Conservation (phyloP, 1,140 invertebrate genomes). For the Drosophila virilis region DNA sequence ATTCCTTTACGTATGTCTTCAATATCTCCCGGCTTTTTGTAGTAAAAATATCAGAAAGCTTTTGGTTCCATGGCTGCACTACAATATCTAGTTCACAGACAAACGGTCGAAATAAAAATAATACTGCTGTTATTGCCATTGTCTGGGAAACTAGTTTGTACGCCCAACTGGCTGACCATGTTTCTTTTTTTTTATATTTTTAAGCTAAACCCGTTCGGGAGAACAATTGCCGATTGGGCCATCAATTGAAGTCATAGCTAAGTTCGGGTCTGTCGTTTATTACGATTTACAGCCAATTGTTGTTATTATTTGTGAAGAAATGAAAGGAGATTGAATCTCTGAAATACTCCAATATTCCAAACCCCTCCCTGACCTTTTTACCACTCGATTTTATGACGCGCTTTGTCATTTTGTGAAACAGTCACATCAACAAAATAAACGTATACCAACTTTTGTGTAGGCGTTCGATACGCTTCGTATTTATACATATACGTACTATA, state of each 20-base stretch:
- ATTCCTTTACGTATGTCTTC: not conserved
- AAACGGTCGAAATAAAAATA: conserved; percentile 28
- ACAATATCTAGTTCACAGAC: conserved; percentile 56
- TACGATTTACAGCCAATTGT: conserved; percentile 71
- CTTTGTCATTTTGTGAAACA: conserved; percentile 40
- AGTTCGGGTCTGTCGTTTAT: conserved; percentile 62
- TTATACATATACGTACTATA: conserved; percentile 7
- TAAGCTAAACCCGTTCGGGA: conserved; percentile 30
- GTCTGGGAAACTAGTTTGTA: conserved; percentile 73
- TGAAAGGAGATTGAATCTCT: conserved; percentile 20
- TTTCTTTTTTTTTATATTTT: conserved; percentile 15
- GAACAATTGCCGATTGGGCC: conserved; percentile 61
- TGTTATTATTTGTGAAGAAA: conserved; percentile 59
- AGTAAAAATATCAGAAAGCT: conserved; percentile 6
- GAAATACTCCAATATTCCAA: conserved; percentile 4
- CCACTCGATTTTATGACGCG: conserved; percentile 26
- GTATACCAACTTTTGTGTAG: conserved; percentile 48
- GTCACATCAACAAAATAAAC: not conserved
- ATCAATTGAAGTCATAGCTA: conserved; percentile 56
- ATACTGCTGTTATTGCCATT: conserved; percentile 39
- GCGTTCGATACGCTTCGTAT: conserved; percentile 55
- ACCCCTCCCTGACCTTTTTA: not conserved
- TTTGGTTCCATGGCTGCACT: conserved; percentile 15
- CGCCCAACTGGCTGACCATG: conserved; percentile 54
- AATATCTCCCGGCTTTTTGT: conserved; percentile 3